Percentiles rank a stretch among this genome's conserved stretches.
Conservation (phyloP, 1,140 invertebrate species). For the Cyphomyrmex costatus region DNA sequence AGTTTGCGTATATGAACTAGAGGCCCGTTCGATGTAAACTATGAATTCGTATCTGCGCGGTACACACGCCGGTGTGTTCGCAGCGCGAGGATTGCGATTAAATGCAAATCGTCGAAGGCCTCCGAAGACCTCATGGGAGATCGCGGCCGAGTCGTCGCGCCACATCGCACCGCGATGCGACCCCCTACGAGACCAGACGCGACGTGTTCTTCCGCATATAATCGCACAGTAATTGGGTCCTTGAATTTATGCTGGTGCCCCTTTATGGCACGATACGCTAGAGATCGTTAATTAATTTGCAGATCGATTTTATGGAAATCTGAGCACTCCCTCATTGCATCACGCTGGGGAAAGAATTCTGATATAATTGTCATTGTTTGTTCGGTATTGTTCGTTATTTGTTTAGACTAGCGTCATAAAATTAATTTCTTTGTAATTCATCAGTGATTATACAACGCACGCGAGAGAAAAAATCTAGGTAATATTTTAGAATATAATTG, state of each 20-base stretch:
- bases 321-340: not conserved
- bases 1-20: conserved; percentile 78
- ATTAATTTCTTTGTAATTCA: not conserved
- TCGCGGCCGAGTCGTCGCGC: conserved; percentile 12
- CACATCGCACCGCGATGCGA: conserved; percentile 6
- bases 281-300: conserved; percentile 48
- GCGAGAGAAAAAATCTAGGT: not conserved
- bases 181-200: conserved; percentile 25
- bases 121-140: conserved; percentile 54
- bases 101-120: conserved; percentile 74
- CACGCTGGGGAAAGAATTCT: not conserved
- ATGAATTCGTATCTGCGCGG: conserved; percentile 77
- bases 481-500: conserved; percentile 5
- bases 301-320: conserved; percentile 38
- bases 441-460: not conserved
- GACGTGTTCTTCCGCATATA: conserved; percentile 53
- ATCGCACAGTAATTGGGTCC: conserved; percentile 44
- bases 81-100: conserved; percentile 74
- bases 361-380: not conserved
- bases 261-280: not conserved
- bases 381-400: not conserved
- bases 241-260: conserved; percentile 41
- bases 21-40: conserved; percentile 75
- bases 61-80: conserved; percentile 73
- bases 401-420: not conserved